Evolutionary conservation across 23 tunicate species (phyloP), one percentile per base, ranked within the genome.

Genomic region (Halocynthia aurantium): DNA sequence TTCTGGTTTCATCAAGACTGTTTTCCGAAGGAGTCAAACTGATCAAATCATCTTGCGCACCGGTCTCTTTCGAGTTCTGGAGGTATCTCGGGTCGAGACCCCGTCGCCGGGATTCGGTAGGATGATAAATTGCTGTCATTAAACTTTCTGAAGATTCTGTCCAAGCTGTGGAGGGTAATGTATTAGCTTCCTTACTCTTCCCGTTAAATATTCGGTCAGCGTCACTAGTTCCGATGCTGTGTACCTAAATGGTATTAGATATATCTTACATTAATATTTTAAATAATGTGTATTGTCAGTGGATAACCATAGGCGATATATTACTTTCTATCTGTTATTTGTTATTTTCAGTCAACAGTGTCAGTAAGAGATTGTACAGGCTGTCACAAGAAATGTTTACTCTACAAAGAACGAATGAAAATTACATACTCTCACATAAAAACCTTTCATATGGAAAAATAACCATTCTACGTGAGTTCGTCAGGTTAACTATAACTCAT

Each of bases 81-180:
- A 15, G 8, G 64, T 74, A 74, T 31, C 44, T 1, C 44, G 44
- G 44, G 44, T 31, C 44, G 7, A 74, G 21, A 18, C 31, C 78
- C 19, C 21, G 20, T 15, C 78, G 56, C 5, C 62, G 61, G 20
- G 55, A 62, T 56, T 74, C 62, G 63, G 55, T 56, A 0, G 78
- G 78, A 15, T 74, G 56, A 56, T 52, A 74, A 8, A 54, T 64
- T 74, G 78, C 78, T 10, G 78, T 74, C 78, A 74, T 74, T 54
- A 74, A 8, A 8, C 40, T 74, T 52, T 54, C 78, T 13, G 63
- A 5, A 21, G 78, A 53, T 10, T 74, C 78, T 5, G 40, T 53
- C 20, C 55, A 8, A 0, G 18, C 22, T n/a, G 72, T 12, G 49
- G 72, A 67, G 11, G 22, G 22, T 11, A 67, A 11, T 67, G 5